Evolutionary conservation across 2,113 vertebrate genomes (phyloP).

Genomic region (Merops nubicus): DNA sequence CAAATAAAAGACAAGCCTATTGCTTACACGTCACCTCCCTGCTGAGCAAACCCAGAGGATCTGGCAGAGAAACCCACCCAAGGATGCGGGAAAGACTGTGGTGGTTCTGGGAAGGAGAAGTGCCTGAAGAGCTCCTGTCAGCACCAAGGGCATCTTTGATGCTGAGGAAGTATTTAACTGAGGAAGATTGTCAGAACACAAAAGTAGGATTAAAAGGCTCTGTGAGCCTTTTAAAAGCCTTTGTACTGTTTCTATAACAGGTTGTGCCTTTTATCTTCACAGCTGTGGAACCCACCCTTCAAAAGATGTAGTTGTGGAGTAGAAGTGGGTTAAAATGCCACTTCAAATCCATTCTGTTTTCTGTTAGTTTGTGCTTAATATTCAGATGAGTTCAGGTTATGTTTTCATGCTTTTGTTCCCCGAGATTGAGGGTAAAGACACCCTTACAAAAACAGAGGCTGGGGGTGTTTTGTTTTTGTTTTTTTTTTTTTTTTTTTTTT

Average conservation of each 20-base stretch:
- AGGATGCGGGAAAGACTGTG: accelerated
- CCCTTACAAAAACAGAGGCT: not conserved
- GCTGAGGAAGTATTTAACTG: not conserved
- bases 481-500: no score
- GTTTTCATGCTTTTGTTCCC: not conserved
- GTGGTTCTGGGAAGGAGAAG: not conserved
- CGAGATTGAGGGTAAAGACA: not conserved
- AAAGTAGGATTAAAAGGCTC: conserved; percentile 2
- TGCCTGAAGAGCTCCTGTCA: not conserved
- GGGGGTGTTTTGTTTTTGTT: no score
- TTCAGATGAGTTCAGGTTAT: not conserved
- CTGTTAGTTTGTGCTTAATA: not conserved
- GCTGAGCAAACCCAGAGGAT: not conserved
- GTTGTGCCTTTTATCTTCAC: not conserved
- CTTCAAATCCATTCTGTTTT: not conserved
- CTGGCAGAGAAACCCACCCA: not conserved
- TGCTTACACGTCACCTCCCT: not conserved
- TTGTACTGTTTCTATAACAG: not conserved
- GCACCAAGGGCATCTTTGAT: not conserved
- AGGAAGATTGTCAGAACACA: not conserved
- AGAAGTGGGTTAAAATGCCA: not conserved
- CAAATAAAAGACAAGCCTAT: not conserved
- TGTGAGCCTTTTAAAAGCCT: conserved; percentile 4
- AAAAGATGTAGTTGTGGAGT: not conserved
- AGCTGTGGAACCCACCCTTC: not conserved